phyloP scores from a whole-genome alignment of 2,113 vertebrate genomes.

The Pycnonotus jocosus region DNA sequence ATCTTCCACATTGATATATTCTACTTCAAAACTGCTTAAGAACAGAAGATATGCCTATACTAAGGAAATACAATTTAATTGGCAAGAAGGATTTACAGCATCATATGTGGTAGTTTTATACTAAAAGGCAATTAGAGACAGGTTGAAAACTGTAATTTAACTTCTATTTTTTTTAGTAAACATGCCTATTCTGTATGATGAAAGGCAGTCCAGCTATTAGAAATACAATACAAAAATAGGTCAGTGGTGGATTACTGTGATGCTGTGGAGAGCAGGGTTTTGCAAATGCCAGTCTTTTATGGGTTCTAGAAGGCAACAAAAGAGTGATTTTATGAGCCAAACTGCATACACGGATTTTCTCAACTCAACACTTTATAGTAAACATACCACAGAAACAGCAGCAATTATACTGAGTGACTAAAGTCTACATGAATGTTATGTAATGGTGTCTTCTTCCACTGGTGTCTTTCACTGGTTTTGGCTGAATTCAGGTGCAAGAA shows the following conservation, averaged over 20 bases:
- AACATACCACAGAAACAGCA: not conserved
- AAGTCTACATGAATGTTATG: not conserved
- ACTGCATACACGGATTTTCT: not conserved
- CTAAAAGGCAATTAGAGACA: not conserved
- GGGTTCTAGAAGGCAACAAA: not conserved
- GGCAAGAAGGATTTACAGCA: not conserved
- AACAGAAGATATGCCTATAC: not conserved
- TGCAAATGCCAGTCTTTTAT: not conserved
- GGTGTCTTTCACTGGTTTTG: not conserved
- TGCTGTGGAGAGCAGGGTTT: not conserved
- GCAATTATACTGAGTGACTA: not conserved
- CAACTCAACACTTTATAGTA: not conserved
- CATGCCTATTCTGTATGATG: not conserved
- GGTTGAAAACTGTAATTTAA: not conserved
- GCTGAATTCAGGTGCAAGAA: not conserved
- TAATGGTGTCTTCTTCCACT: not conserved
- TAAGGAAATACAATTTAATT: not conserved
- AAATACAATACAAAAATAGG: not conserved
- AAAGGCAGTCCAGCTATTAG: not conserved
- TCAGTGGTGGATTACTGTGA: constrained; percentile 1
- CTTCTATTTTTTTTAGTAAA: not conserved
- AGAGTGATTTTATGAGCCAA: not conserved
- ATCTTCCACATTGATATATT: not conserved
- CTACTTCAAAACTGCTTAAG: not conserved
- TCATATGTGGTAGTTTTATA: not conserved